Conservation (phyloP, 2,888 invertebrate species). For the Hipparchia sbordonii region DNA sequence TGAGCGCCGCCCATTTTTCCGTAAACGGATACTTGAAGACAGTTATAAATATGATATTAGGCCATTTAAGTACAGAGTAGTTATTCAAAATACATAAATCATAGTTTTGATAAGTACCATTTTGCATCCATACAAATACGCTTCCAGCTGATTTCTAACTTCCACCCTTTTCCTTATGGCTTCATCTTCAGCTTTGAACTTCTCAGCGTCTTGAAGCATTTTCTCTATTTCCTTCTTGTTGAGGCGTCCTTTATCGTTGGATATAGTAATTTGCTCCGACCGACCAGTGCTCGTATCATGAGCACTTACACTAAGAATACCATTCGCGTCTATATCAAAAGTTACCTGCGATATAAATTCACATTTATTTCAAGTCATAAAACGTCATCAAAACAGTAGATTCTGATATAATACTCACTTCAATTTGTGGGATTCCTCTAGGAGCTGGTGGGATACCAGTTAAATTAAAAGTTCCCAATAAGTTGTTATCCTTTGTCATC, state of each 20-base stretch:
- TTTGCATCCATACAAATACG: conserved; percentile 86
- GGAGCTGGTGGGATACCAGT: conserved; percentile 93
- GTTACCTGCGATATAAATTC: conserved; percentile 82
- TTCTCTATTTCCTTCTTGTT: conserved; percentile 94
- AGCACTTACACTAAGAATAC: conserved; percentile 91
- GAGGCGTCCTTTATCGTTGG: conserved; percentile 93
- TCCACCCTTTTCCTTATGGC: conserved; percentile 86
- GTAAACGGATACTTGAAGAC: too few relatives aligned
- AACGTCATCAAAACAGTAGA: not conserved
- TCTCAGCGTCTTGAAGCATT: conserved; percentile 92
- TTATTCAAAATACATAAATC: too few relatives aligned
- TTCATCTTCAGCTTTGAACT: conserved; percentile 89
- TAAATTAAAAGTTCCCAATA: conserved; percentile 91
- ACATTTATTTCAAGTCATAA: not conserved
- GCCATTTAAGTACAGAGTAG: too few relatives aligned
- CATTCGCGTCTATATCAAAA: conserved; percentile 95
- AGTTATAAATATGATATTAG: too few relatives aligned
- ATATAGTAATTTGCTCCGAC: conserved; percentile 91
- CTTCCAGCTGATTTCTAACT: conserved; percentile 89
- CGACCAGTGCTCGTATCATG: conserved; percentile 91
- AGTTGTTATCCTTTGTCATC: conserved; percentile 95
- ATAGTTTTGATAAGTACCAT: conserved; percentile 51
- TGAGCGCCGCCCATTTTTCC: too few relatives aligned
- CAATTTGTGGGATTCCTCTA: conserved; percentile 89
- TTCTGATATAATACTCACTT: conserved; percentile 56